Evolutionary conservation across 2,113 vertebrate species (phyloP), one percentile per base, ranked within the genome.

Genomic region (Erpornis zantholeuca): DNA sequence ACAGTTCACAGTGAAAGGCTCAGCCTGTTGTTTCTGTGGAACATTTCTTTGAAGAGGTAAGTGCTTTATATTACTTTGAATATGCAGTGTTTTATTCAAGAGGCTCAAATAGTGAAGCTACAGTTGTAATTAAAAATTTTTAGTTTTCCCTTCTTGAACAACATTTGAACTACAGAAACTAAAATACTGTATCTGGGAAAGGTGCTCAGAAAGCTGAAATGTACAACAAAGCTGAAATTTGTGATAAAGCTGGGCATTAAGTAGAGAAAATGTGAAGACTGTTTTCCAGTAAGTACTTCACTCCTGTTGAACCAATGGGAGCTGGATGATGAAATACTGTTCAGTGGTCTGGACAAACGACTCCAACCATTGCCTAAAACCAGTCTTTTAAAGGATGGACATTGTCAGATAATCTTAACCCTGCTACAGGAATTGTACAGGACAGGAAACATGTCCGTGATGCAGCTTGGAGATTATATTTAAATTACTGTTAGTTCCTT

Each of bases 31-130:
- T 52, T 72, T 77, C 86, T 81, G 79, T 61, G 82, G 84, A 94
- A 52, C 54, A 10, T 59, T 88, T 70, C 42, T 56, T 42, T 69
- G 45, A 71, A 56, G 59, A 96, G 97, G 97, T 97, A 95, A 98
- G 97, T 80, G 52, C 53, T 90, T 90, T 90, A 50, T 75, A 52
- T 94, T 91, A 75, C 60, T 93, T 93, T 77, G 45, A 93, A 70
- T 83, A 59, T 77, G 12, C 47, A 86, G 76, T 73, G 69, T 71
- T 90, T 88, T 89, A 53, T 42, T 60, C 59, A 31, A 63, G 73
- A 86, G 29, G n/a, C 50, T 88, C 64, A 49, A 83, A 63, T 5
- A 35, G 59, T 25, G 22, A 70, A 65, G 52, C 60, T 54, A 11
- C 15, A 6, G 22, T n/a, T 73, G 16, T 28, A n/a, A 90, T 44